Percentiles rank a stretch among this genome's conserved stretches.
phyloP scores from a whole-genome alignment of 2,888 invertebrate genomes.

The Aporophyla nigra region DNA sequence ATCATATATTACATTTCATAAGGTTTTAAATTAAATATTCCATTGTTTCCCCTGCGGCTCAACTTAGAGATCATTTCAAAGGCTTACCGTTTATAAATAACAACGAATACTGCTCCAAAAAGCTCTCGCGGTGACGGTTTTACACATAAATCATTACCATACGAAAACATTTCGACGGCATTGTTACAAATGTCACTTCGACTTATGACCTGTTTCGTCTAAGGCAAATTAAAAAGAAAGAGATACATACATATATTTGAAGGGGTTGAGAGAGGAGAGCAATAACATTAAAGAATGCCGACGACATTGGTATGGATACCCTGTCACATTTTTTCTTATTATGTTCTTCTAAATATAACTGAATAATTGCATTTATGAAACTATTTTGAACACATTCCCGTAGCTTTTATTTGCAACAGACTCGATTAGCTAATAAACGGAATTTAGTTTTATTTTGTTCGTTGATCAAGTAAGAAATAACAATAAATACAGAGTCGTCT shows the following conservation, averaged over 20 bases:
- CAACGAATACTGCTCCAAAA: conserved; percentile 82
- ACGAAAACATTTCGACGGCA: conserved; percentile 90
- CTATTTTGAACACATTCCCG: not conserved
- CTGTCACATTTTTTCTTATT: conserved; percentile 65
- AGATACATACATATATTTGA: conserved; percentile 75
- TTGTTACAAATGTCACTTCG: conserved; percentile 90
- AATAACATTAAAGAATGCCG: conserved; percentile 85
- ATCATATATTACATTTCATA: conserved; percentile 51
- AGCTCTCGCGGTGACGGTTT: conserved; percentile 82
- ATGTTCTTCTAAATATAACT: conserved; percentile 55
- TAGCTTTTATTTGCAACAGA: conserved; percentile 5
- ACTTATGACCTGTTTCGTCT: conserved; percentile 90
- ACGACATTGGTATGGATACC: conserved; percentile 70
- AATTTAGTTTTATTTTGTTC: not conserved
- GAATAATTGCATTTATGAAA: conserved; percentile 16
- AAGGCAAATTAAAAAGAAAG: conserved; percentile 86
- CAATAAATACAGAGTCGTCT: not conserved
- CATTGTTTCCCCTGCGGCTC: conserved; percentile 80
- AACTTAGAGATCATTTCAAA: conserved; percentile 79
- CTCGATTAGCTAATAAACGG: not conserved
- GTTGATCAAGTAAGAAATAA: not conserved
- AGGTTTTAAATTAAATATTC: conserved; percentile 75
- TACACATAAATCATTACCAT: conserved; percentile 90
- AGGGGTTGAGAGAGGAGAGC: conserved; percentile 77
- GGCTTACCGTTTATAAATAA: conserved; percentile 81